Evolutionary conservation across 2,113 vertebrate species (phyloP).

Genomic region (Fulica atra): DNA sequence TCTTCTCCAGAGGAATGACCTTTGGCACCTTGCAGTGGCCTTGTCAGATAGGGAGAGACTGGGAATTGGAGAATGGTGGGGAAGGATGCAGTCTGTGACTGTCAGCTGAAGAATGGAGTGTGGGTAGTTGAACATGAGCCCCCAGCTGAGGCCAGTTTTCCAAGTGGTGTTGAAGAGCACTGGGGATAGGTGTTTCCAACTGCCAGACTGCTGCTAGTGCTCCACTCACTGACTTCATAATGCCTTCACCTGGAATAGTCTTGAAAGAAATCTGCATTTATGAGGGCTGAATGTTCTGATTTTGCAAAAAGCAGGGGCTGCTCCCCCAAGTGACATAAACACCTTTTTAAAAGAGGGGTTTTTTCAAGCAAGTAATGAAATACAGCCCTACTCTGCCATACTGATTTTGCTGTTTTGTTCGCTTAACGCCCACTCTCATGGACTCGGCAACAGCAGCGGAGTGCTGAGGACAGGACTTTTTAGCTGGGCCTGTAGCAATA

Average conservation of each 20-base stretch:
- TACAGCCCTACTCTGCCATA: not conserved
- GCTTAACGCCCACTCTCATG: not conserved
- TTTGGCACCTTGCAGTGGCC: not conserved
- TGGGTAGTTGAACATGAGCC: not conserved
- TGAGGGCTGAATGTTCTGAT: not conserved
- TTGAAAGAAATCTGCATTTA: not conserved
- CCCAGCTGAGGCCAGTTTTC: not conserved
- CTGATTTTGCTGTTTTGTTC: not conserved
- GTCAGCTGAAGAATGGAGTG: not conserved
- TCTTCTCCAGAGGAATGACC: not conserved
- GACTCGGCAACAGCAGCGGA: not conserved
- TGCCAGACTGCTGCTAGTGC: not conserved
- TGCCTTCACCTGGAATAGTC: not conserved
- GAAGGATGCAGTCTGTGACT: not conserved
- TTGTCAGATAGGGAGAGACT: not conserved
- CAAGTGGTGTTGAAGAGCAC: not conserved
- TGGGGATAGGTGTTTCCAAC: not conserved
- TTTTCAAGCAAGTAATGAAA: not conserved
- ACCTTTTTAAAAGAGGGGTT: not conserved
- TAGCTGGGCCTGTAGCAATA: not conserved
- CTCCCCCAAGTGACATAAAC: not conserved
- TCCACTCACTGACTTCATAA: not conserved
- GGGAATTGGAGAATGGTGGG: not conserved
- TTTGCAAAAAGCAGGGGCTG: not conserved
- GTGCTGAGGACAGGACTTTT: not conserved